Conservation (phyloP, 2,113 vertebrate species). For the Lamprologus lemairii region DNA sequence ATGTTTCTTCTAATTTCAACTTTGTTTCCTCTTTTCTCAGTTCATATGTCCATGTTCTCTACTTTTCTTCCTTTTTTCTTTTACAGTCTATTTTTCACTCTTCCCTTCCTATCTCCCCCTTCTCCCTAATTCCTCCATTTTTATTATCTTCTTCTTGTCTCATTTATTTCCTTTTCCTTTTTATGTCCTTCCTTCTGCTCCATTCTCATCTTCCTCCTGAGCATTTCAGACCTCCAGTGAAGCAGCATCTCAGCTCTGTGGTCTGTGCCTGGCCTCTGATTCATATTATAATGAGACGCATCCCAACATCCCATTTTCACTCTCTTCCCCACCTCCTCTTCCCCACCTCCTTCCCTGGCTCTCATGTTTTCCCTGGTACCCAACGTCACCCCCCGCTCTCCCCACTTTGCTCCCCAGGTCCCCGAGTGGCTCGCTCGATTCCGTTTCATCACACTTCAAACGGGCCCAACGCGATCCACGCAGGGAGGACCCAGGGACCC, state of each 20-base stretch:
- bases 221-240: constrained; percentile 31
- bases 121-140: not conserved
- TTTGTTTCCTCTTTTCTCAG: not conserved
- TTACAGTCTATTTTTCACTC: not conserved
- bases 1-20: not conserved
- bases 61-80: not conserved
- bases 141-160: not conserved
- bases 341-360: not conserved
- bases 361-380: constrained; percentile 29
- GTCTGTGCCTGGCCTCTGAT: constrained; percentile 71
- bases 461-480: constrained; percentile 79
- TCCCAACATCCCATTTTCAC: constrained; percentile 48
- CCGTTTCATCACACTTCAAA: constrained; percentile 99
- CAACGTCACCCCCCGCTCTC: constrained; percentile 24
- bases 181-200: not conserved
- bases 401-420: constrained; percentile 66
- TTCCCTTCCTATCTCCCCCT: not conserved
- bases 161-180: not conserved
- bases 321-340: not conserved
- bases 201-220: constrained; percentile 3
- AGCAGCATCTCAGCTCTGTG: constrained; percentile 35
- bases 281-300: constrained; percentile 84
- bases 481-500: constrained; percentile 82
- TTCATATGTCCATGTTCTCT: not conserved
- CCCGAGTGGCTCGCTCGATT: constrained; percentile 86